Percentiles rank a stretch among this genome's conserved stretches.
phyloP scores from a whole-genome alignment of 2,888 invertebrate genomes.

The Ormyrus nitidulus region DNA sequence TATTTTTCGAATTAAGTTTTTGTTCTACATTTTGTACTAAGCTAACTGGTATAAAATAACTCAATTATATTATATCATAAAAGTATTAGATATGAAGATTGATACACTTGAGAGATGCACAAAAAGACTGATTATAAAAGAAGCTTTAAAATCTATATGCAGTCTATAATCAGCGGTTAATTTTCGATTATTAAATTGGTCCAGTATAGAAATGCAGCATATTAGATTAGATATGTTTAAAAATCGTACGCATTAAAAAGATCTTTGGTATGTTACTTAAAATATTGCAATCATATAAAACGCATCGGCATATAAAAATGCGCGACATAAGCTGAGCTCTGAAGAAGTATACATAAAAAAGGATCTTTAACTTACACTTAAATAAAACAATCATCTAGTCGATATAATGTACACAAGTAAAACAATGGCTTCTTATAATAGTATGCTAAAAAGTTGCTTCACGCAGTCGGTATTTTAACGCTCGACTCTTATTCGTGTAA shows the following conservation, averaged over 20 bases:
- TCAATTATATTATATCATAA: conserved; percentile 63
- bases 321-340: conserved; percentile 40
- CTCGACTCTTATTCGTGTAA: conserved; percentile 44
- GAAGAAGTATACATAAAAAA: conserved; percentile 45
- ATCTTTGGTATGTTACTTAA: conserved; percentile 73
- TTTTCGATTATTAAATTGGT: conserved; percentile 52
- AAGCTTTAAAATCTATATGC: conserved; percentile 24
- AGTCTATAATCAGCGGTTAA: conserved; percentile 17
- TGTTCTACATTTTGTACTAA: conserved; percentile 66
- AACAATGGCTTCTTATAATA: conserved; percentile 43
- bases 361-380: conserved; percentile 52
- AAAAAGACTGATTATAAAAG: conserved; percentile 39
- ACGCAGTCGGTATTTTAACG: conserved; percentile 31
- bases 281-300: conserved; percentile 65
- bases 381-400: conserved; percentile 53
- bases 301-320: conserved; percentile 43
- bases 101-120: conserved; percentile 40
- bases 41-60: conserved; percentile 63
- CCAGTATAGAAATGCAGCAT: conserved; percentile 50
- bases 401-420: conserved; percentile 54
- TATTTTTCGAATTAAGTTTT: conserved; percentile 61
- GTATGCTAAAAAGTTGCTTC: conserved; percentile 39
- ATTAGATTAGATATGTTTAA: conserved; percentile 35
- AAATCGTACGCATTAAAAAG: conserved; percentile 58
- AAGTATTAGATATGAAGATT: conserved; percentile 55